Evolutionary conservation across 2,888 invertebrate species (phyloP).

Genomic region (Hydriomena furcata): DNA sequence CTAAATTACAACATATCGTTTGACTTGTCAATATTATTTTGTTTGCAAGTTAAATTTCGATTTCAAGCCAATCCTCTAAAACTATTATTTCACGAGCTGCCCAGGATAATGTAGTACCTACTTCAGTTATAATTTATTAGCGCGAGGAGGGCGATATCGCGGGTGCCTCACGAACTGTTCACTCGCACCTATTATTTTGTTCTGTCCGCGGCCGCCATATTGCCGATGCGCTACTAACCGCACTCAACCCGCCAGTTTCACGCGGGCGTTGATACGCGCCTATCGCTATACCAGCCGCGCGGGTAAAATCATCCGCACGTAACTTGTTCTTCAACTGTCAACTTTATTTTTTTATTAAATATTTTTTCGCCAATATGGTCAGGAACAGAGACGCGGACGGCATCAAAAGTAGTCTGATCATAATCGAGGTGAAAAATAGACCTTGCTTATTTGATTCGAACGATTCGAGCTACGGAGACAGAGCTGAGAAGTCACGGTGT

Average conservation of each 20-base stretch:
- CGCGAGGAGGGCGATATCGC: slow-evolving; percentile 67
- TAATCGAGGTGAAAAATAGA: slow-evolving; percentile 70
- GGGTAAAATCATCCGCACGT: slow-evolving; percentile 52
- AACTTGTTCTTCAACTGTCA: slow-evolving; percentile 36
- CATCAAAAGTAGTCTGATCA: slow-evolving; percentile 69
- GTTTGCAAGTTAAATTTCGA: too few species aligned
- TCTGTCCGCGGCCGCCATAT: slow-evolving; percentile 67
- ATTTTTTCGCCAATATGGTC: slow-evolving; percentile 57
- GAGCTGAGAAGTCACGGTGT: slow-evolving; percentile 71
- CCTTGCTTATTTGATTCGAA: slow-evolving; percentile 74
- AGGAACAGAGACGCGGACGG: slow-evolving; percentile 70
- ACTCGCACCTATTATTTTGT: slow-evolving; percentile 70
- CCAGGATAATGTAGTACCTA: not conserved
- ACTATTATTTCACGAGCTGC: not conserved
- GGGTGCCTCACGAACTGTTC: slow-evolving; percentile 41
- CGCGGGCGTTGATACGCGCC: slow-evolving; percentile 70
- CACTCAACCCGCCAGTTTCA: slow-evolving; percentile 69
- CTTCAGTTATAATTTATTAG: slow-evolving; percentile 69
- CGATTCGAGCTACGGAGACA: slow-evolving; percentile 70
- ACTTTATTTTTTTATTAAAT: slow-evolving; percentile 18
- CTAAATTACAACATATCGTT: slow-evolving; percentile 13
- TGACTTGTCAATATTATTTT: not conserved
- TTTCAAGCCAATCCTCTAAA: too few species aligned
- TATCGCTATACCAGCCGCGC: slow-evolving; percentile 50
- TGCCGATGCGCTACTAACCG: slow-evolving; percentile 58